These are phyloP conservation scores for Meiosimyza platycephala DNA, from an alignment of 2,888 invertebrate genomes.

Conservation along the genomic window DNA sequence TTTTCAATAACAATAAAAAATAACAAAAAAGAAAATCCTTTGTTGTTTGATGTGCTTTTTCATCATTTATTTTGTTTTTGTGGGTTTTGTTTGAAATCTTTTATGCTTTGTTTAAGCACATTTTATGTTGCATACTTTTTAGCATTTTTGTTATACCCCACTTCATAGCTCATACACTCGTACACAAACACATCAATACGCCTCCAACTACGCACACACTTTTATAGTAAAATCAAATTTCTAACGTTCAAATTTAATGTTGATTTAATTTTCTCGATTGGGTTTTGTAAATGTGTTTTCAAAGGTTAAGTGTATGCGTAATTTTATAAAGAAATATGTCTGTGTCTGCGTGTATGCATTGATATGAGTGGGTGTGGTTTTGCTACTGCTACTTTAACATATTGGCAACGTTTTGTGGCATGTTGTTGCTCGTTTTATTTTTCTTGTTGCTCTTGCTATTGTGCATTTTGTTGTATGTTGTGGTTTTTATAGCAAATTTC, in stretches of 20 bases:
- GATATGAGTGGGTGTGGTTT: constrained; percentile 9
- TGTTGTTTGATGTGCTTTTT: too few relatives aligned
- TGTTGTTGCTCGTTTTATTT: constrained; percentile 8
- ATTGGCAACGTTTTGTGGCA: constrained; percentile 22
- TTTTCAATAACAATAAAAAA: too few relatives aligned
- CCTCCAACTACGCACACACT: constrained; percentile 5
- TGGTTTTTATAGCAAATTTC: constrained; percentile 7
- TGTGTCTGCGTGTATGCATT: neutral
- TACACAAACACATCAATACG: too few relatives aligned
- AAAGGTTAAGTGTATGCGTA: neutral
- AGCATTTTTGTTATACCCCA: too few relatives aligned
- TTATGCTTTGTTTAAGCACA: too few relatives aligned
- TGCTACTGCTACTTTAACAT: constrained; percentile 3
- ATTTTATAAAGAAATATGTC: neutral
- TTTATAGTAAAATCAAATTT: constrained; percentile 14
- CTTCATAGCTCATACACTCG: too few relatives aligned
- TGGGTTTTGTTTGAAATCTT: too few relatives aligned
- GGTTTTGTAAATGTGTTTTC: too few relatives aligned
- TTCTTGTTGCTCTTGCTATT: constrained; percentile 1
- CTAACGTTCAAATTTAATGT: constrained; percentile 19
- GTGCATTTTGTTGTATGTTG: constrained; percentile 12
- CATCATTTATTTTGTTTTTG: too few relatives aligned
- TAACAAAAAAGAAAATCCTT: too few relatives aligned
- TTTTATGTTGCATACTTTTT: too few relatives aligned
- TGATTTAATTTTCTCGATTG: constrained; percentile 28